phyloP scores from a whole-genome alignment of 2,888 invertebrate species.

The Proisotoma minuta region DNA sequence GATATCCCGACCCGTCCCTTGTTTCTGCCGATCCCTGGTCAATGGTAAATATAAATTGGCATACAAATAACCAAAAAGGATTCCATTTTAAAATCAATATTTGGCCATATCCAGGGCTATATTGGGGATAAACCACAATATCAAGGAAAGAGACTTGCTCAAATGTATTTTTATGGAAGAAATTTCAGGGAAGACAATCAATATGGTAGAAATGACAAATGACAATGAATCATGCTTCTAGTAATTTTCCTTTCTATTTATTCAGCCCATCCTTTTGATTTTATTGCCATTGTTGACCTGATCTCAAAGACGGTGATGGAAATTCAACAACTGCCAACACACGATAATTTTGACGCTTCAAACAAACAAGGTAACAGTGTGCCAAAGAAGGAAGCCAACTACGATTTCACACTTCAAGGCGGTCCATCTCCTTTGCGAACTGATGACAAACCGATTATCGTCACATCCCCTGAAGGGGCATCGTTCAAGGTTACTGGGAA shows the following conservation, averaged over 20 bases:
- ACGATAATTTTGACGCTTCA: conserved; percentile 15
- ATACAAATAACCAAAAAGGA: too few relatives aligned
- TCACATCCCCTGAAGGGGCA: conserved; percentile 14
- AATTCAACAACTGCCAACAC: conserved; percentile 4
- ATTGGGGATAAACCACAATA: neutral
- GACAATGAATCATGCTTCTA: neutral
- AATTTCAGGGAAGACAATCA: neutral
- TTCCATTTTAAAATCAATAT: too few relatives aligned
- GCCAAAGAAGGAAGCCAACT: conserved; percentile 15
- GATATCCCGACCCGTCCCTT: conserved; percentile 16
- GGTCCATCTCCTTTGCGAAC: conserved; percentile 9
- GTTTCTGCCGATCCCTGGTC: conserved; percentile 4
- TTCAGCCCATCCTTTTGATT: conserved; percentile 1
- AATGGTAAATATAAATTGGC: neutral
- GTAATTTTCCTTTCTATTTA: neutral
- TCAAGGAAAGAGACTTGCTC: neutral
- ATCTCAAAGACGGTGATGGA: neutral
- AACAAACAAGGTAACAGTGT: conserved; percentile 14
- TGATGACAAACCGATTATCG: conserved; percentile 20
- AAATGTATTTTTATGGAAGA: neutral
- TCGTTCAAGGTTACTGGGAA: conserved; percentile 24
- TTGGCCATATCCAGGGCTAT: neutral
- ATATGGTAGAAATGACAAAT: neutral
- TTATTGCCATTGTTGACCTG: neutral
- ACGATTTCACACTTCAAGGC: neutral